Percentiles rank a stretch among this genome's conserved stretches.
phyloP scores from a whole-genome alignment of 2,888 invertebrate species.

The Drosophila anomalata region DNA sequence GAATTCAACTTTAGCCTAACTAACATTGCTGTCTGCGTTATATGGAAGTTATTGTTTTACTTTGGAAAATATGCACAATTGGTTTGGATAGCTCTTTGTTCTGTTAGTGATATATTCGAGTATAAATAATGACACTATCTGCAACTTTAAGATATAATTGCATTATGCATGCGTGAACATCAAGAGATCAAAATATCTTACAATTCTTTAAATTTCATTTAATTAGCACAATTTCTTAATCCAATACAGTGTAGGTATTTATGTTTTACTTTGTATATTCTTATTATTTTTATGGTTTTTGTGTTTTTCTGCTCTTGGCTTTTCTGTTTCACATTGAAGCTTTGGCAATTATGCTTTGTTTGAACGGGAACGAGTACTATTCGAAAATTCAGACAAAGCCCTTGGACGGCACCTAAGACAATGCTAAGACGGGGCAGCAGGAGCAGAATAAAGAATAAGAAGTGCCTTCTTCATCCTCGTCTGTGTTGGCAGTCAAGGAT shows the following conservation, averaged over 20 bases:
- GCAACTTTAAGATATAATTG: slow-evolving; percentile 8
- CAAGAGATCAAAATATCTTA: slow-evolving; percentile 43
- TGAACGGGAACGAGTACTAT: slow-evolving; percentile 30
- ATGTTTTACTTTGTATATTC: slow-evolving; percentile 15
- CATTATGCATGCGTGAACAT: slow-evolving; percentile 15
- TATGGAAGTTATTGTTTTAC: slow-evolving; percentile 48
- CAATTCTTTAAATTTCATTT: slow-evolving; percentile 18
- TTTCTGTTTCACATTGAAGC: slow-evolving; percentile 53
- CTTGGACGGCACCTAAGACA: slow-evolving; percentile 82
- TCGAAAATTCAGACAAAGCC: slow-evolving; percentile 79
- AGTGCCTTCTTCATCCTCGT: background rate
- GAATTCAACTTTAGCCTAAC: slow-evolving; percentile 65
- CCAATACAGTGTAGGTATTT: slow-evolving; percentile 17
- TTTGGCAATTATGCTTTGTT: slow-evolving; percentile 53
- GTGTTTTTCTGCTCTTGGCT: slow-evolving; percentile 21
- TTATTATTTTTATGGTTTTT: slow-evolving; percentile 9
- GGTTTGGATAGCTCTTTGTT: slow-evolving; percentile 75
- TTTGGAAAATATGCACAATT: slow-evolving; percentile 75
- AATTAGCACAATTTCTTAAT: slow-evolving; percentile 21
- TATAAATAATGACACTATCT: slow-evolving; percentile 5
- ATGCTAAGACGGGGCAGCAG: slow-evolving; percentile 53
- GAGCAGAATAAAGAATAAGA: background rate
- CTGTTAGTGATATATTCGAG: slow-evolving; percentile 42
- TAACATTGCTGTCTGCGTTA: slow-evolving; percentile 25
- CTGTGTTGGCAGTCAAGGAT: slow-evolving; percentile 4